Evolutionary conservation across 2,797 vertebrate species (phyloP), one percentile per base, ranked within the genome.

Genomic region (Hapalemur alaotrensis): DNA sequence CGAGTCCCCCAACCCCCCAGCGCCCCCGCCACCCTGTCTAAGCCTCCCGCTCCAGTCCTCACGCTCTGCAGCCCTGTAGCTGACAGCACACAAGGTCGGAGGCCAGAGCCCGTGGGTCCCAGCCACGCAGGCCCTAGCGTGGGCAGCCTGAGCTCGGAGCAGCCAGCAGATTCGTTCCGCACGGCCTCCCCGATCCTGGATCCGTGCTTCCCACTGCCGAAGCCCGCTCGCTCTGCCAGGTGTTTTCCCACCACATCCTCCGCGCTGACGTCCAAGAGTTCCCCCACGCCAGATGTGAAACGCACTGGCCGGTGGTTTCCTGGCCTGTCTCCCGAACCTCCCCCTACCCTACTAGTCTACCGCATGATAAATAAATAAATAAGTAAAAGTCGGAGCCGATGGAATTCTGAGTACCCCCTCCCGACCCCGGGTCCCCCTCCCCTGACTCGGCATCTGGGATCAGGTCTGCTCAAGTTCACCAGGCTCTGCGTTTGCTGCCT

Each of bases 191-290:
- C 13, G 7, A 32, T 11, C 75, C 97, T 73, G 28, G 92, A 96
- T 89, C 67, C 63, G 5, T 6, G 0, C 73, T 90, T 52, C 95
- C 92, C 87, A 35, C 20, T 8, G n/a, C 50, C n/a, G 30, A 97
- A 95, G 95, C 86, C 94, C 69, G 11, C 86, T 95, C 38, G 5
- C 72, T 94, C 96, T 96, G 96, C 96, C 98, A 98, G 98, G 96
- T 98, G 96, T 89, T 98, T 70, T 97, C 96, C 96, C 97, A 98
- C 81, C 96, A 90, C 83, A 93, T 92, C 65, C 96, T 97, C 97
- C 75, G 94, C 97, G 87, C 83, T 61, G 73, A 93, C 93, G 95
- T 97, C 92, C 95, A 97, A 97, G 89, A 95, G 93, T 63, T 97
- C 97, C 93, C 90, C 93, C 95, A 97, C 83, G 96, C 95, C 95